These are phyloP conservation scores for Atractosteus spatula DNA, from an alignment of 2,113 vertebrate genomes.

Conservation along the genomic window DNA sequence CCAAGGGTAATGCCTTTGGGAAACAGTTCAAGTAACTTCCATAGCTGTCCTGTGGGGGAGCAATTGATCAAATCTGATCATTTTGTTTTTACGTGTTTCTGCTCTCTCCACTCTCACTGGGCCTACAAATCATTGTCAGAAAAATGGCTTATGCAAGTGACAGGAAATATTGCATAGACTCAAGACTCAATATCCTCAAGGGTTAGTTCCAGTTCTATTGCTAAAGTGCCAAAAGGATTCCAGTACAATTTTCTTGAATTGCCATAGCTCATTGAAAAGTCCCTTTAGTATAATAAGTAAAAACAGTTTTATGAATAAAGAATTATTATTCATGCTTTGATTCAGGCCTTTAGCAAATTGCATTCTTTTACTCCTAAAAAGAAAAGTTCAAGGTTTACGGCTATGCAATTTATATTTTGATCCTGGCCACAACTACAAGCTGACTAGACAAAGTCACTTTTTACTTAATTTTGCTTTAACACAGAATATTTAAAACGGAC, in stretches of 20 bases:
- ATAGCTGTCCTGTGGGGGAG: too few relatives aligned
- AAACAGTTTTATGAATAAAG: background rate
- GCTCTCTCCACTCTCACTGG: background rate
- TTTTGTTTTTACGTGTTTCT: background rate
- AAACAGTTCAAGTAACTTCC: too few relatives aligned
- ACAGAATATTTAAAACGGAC: conserved; percentile 19
- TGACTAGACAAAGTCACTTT: conserved; percentile 28
- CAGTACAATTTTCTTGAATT: background rate
- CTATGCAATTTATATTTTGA: conserved; percentile 28
- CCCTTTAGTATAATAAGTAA: background rate
- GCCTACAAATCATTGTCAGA: background rate
- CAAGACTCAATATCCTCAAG: background rate
- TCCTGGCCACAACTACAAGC: conserved; percentile 30
- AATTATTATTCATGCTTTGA: background rate
- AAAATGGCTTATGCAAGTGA: too few relatives aligned
- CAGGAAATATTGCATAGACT: background rate
- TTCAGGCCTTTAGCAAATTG: background rate
- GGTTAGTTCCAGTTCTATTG: background rate
- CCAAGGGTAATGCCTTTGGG: too few relatives aligned
- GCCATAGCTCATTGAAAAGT: background rate
- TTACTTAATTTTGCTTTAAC: conserved; percentile 39
- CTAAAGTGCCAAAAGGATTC: background rate
- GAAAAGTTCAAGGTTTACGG: conserved; percentile 43
- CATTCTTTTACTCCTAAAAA: conserved; percentile 29
- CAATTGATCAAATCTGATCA: background rate